Base-by-base conservation (phyloP, 2,797 vertebrate genomes). In the Diplodus puntazzo region DNA sequence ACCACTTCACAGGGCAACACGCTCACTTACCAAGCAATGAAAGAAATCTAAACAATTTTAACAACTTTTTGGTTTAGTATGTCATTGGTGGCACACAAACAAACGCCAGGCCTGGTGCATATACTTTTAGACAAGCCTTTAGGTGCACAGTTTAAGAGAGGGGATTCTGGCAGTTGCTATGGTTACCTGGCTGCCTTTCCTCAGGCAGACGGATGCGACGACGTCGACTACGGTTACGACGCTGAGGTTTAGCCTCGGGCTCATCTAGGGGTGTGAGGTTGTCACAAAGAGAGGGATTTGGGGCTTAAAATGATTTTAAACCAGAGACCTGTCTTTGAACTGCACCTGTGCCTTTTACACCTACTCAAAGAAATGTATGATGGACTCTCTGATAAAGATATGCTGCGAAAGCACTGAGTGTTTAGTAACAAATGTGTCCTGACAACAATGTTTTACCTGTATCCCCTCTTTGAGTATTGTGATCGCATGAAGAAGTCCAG, bases 161-260 rank as follows among this genome's bases (percentile, higher is more conserved):
- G 45, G 54, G 60, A 94, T 53, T 52, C 65, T 87, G 89, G 68
- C 89, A 79, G 92, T 94, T 75, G 63, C 79, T 90, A 92, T 79
- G 90, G 95, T 97, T 99, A 99, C 98, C 98, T 99, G 97, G 97
- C 96, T 98, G 98, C 97, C 97, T 97, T 95, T 98, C 97, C 95
- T 99, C 97, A 87, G 96, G 96, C 95, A 97, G 96, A 93, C 95
- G 97, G 92, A 95, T 93, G 77, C 95, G 97, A 90, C 98, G 97
- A 89, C 98, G 97, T 77, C 97, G 96, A 95, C 98, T 99, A 96
- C 97, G 98, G 95, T 99, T 99, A 94, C 98, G 97, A 92, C 97
- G 97, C 95, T 97, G 97, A 91, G 96, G 95, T 95, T 98, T 99
- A 95, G 95, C 96, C 92, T 98, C 97, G 86, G 95, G 94, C 92